Conservation (phyloP, 2,113 vertebrate genomes). For the Galbula dea region DNA sequence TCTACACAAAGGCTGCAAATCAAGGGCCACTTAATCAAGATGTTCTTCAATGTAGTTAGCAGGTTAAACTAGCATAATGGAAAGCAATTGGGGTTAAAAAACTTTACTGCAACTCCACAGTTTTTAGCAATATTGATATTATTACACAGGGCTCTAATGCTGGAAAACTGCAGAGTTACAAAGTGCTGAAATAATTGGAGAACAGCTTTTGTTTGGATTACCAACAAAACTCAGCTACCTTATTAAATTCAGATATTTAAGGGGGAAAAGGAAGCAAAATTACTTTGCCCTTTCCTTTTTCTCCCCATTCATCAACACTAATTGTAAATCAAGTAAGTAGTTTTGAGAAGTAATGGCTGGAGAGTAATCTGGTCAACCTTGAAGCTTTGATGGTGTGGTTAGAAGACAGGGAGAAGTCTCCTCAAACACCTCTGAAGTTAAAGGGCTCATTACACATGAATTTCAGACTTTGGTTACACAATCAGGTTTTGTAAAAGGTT, state of each 20-base stretch:
- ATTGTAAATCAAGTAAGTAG: not conserved
- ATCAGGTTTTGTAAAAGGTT: not conserved
- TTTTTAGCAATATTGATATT: not conserved
- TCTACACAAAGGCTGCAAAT: not conserved
- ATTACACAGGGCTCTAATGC: not conserved
- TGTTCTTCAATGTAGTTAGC: not conserved
- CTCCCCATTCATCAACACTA: not conserved
- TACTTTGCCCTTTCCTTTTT: not conserved
- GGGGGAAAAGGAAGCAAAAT: not conserved
- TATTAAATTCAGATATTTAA: not conserved
- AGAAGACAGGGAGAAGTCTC: not conserved
- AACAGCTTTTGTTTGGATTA: not conserved
- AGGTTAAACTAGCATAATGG: not conserved
- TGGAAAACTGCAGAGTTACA: not conserved
- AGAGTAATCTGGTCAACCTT: not conserved
- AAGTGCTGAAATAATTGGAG: not conserved
- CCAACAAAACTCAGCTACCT: not conserved
- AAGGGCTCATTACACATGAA: not conserved
- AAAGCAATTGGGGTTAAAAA: not conserved
- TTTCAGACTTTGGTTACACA: not conserved
- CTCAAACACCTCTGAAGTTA: not conserved
- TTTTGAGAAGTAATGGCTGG: not conserved
- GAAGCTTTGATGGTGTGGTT: not conserved
- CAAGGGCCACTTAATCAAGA: not conserved
- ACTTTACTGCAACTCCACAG: not conserved